Conservation (phyloP, 1,140 invertebrate species). For the Pygmarrhopalites habei region DNA sequence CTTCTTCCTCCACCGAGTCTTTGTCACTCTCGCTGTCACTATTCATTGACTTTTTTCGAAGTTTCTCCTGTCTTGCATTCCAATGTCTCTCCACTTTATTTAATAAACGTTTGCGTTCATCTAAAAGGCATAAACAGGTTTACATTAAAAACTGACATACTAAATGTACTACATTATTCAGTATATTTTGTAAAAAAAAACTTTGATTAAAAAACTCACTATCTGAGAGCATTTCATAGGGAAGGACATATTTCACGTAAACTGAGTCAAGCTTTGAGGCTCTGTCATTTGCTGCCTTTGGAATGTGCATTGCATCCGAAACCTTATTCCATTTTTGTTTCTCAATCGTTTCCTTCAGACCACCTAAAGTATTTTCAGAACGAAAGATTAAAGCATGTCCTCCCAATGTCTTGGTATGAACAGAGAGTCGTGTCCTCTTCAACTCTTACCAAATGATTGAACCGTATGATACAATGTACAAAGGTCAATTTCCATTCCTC, state of each 20-base stretch:
- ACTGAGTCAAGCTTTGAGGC: slow-evolving; percentile 80
- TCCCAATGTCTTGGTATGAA: no score
- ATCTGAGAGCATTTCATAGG: slow-evolving; percentile 76
- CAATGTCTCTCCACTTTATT: slow-evolving; percentile 69
- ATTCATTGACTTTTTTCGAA: slow-evolving; percentile 45
- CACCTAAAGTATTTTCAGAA: no score
- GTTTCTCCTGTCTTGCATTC: slow-evolving; percentile 53
- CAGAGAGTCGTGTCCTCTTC: no score
- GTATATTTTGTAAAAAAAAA: slow-evolving; percentile 12
- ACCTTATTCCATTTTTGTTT: slow-evolving; percentile 85
- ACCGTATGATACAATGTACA: slow-evolving; percentile 78
- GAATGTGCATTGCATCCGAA: slow-evolving; percentile 78
- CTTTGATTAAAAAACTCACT: slow-evolving; percentile 44
- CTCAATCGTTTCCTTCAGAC: slow-evolving; percentile 79
- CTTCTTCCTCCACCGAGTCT: slow-evolving; percentile 46
- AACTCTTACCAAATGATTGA: slow-evolving; percentile 69
- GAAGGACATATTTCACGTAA: slow-evolving; percentile 87
- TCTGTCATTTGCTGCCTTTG: slow-evolving; percentile 71
- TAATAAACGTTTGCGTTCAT: slow-evolving; percentile 62
- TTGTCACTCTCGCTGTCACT: slow-evolving; percentile 50
- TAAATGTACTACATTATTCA: no score
- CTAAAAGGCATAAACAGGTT: no score
- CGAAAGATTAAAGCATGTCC: no score
- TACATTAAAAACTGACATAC: no score
- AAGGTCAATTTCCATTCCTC: slow-evolving; percentile 82